A percentile compares a stretch with the other conserved stretches of the same genome.
phyloP scores from a whole-genome alignment of 92 coral and sea anemone species.

The Heteractis magnifica region DNA sequence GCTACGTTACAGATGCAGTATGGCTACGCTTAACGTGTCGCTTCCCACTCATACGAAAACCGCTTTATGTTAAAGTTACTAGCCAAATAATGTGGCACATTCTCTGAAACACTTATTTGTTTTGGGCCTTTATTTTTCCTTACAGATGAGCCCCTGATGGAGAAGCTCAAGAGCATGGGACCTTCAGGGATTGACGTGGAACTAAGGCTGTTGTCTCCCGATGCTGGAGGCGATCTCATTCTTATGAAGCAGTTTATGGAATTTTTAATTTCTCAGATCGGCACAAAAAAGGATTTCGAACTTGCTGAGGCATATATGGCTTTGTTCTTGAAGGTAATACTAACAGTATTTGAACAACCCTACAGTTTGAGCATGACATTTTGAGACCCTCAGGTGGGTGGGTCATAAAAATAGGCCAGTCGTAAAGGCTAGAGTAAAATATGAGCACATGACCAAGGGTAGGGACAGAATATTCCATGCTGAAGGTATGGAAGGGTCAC shows the following conservation, averaged over 20 bases:
- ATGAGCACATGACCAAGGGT: too few species aligned
- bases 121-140: neutral
- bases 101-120: too few species aligned
- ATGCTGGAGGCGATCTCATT: slow-evolving; percentile 79
- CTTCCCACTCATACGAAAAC: too few species aligned
- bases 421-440: too few species aligned
- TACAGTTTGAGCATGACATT: too few species aligned
- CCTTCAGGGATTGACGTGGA: slow-evolving; percentile 93
- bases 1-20: too few species aligned
- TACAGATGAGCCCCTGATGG: slow-evolving; percentile 71
- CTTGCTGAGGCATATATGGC: slow-evolving; percentile 85
- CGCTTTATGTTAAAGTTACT: too few species aligned
- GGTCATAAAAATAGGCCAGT: neutral
- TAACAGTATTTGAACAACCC: neutral
- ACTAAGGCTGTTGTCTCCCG: slow-evolving; percentile 81
- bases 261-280: slow-evolving; percentile 71
- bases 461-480: too few species aligned
- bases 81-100: too few species aligned
- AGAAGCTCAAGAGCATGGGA: slow-evolving; percentile 71
- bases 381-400: neutral
- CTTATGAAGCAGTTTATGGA: slow-evolving; percentile 82
- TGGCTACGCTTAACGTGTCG: too few species aligned
- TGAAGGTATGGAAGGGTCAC: too few species aligned
- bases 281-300: slow-evolving; percentile 80
- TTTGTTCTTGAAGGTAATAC: slow-evolving; percentile 79